Evolutionary conservation across 2,888 invertebrate species (phyloP).

Genomic region (Acanthococcus lagerstroemiae): DNA sequence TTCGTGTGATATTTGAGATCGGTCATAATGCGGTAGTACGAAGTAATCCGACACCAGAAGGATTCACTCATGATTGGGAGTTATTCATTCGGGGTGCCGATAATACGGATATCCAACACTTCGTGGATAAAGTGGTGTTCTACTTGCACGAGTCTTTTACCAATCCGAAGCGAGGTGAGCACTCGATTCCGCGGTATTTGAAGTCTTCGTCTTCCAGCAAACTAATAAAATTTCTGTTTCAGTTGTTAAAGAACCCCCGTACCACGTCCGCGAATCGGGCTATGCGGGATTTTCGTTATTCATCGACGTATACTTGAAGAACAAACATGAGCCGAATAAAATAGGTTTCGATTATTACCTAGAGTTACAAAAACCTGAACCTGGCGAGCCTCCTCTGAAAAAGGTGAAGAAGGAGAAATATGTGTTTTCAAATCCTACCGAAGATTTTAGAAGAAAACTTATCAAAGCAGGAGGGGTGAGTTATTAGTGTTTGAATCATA

Average conservation of each 20-base stretch:
- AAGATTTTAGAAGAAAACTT: conserved; percentile 79
- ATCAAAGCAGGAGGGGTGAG: conserved; percentile 74
- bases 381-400: conserved; percentile 59
- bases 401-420: conserved; percentile 69
- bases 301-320: conserved; percentile 80
- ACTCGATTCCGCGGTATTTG: too few species aligned
- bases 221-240: conserved; percentile 40
- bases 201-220: background rate
- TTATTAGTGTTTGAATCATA: conserved; percentile 33
- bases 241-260: conserved; percentile 88
- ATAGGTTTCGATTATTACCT: conserved; percentile 77
- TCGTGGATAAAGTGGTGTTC: conserved; percentile 85
- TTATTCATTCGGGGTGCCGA: conserved; percentile 84
- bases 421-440: conserved; percentile 73
- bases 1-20: conserved; percentile 78
- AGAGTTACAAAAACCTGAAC: conserved; percentile 55
- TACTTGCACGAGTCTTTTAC: conserved; percentile 83
- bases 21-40: conserved; percentile 80
- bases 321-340: conserved; percentile 81
- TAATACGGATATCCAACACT: conserved; percentile 75
- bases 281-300: conserved; percentile 88
- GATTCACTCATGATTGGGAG: conserved; percentile 96
- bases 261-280: conserved; percentile 80
- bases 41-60: conserved; percentile 71
- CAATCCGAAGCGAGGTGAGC: conserved; percentile 84